These are phyloP conservation scores for Drosophila parthenogenetica DNA, from an alignment of 2,888 invertebrate genomes.

Conservation along the genomic window DNA sequence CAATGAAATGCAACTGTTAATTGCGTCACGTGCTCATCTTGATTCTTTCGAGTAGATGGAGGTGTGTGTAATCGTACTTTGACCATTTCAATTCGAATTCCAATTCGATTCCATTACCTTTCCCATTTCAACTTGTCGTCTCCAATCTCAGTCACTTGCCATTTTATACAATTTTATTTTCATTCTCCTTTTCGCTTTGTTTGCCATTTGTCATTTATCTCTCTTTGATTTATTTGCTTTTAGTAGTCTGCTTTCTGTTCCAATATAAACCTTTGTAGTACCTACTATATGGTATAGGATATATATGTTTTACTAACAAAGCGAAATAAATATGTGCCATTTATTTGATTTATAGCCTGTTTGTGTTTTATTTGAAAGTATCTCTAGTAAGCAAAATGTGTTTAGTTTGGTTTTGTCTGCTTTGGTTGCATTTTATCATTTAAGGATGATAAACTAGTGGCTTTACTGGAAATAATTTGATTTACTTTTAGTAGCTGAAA, in stretches of 20 bases:
- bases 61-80: constrained; percentile 46
- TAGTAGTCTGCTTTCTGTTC: neutral
- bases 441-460: neutral
- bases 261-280: constrained; percentile 12
- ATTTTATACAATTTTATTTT: neutral
- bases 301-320: constrained; percentile 7
- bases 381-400: neutral
- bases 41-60: neutral
- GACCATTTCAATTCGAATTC: constrained; percentile 22
- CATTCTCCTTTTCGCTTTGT: constrained; percentile 6
- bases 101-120: constrained; percentile 31
- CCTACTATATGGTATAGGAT: too few species aligned
- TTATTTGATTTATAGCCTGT: neutral
- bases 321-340: neutral
- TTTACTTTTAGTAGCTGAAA: too few species aligned
- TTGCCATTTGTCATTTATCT: constrained; percentile 14
- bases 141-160: neutral
- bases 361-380: neutral
- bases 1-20: constrained; percentile 57
- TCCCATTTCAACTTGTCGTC: constrained; percentile 22
- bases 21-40: constrained; percentile 57
- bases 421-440: neutral
- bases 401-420: neutral
- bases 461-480: neutral
- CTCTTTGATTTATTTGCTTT: constrained; percentile 23